phyloP scores from a whole-genome alignment of 2,888 invertebrate species.

The Troides aeacus region DNA sequence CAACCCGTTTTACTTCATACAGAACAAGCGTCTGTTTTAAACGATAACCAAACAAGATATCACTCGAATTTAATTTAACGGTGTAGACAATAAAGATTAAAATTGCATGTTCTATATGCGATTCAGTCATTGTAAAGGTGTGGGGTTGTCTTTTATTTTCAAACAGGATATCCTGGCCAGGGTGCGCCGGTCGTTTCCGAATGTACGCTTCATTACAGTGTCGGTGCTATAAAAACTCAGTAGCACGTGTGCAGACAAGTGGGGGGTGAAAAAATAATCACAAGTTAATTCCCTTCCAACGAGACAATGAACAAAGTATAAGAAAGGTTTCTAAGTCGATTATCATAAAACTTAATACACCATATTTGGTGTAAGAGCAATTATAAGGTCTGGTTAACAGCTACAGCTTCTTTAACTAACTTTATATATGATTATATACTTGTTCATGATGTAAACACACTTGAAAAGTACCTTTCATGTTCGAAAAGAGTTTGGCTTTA shows the following conservation, averaged over 20 bases:
- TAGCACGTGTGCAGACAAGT: conserved; percentile 68
- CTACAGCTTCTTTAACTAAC: background rate
- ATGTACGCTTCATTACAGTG: conserved; percentile 64
- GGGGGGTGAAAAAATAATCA: conserved; percentile 41
- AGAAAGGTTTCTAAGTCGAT: conserved; percentile 22
- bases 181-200: conserved; percentile 61
- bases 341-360: conserved; percentile 10
- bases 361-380: conserved; percentile 3
- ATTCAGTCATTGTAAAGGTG: conserved; percentile 48
- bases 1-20: conserved; percentile 23
- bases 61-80: background rate
- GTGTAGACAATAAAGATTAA: conserved; percentile 8
- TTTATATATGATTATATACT: too few species aligned
- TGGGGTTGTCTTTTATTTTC: conserved; percentile 72
- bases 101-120: conserved; percentile 3
- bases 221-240: conserved; percentile 55
- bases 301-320: conserved; percentile 11
- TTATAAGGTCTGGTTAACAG: background rate
- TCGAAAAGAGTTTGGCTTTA: too few species aligned
- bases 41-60: background rate
- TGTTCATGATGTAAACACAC: too few species aligned
- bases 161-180: conserved; percentile 75
- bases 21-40: conserved; percentile 19
- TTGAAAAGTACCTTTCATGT: too few species aligned
- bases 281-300: conserved; percentile 18